Evolutionary conservation across 2,797 vertebrate genomes (phyloP).

Genomic region (Anomalospiza imberbis): DNA sequence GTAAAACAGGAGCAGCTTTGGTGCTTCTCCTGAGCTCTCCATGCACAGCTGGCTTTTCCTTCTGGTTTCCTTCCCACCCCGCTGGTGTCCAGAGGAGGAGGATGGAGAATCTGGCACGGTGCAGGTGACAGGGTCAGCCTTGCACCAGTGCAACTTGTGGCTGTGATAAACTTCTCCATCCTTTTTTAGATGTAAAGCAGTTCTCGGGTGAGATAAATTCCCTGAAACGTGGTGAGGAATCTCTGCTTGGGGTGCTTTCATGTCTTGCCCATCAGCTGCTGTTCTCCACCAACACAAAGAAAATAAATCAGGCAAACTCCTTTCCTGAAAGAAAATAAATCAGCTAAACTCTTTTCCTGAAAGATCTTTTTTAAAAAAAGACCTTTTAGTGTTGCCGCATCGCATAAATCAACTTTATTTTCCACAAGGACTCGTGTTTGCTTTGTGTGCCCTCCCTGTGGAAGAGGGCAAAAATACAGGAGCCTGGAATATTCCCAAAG

Average conservation of each 20-base stretch:
- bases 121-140: background rate
- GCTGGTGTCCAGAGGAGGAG: background rate
- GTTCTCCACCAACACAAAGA: background rate
- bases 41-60: background rate
- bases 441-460: background rate
- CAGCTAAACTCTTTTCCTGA: background rate
- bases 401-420: background rate
- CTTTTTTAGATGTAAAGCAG: background rate
- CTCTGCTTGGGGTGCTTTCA: background rate
- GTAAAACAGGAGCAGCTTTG: rapidly evolving
- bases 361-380: background rate
- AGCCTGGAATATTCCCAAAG: background rate
- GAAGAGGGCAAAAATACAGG: background rate
- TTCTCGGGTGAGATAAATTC: background rate
- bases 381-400: background rate
- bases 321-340: background rate
- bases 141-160: background rate
- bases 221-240: background rate
- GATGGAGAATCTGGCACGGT: background rate
- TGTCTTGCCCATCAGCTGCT: conserved; percentile 34
- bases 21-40: background rate
- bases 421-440: background rate
- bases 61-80: background rate
- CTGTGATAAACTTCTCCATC: background rate
- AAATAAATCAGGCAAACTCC: background rate